Conservation (phyloP, 1,140 invertebrate species). For the Drosophila ambigua region DNA sequence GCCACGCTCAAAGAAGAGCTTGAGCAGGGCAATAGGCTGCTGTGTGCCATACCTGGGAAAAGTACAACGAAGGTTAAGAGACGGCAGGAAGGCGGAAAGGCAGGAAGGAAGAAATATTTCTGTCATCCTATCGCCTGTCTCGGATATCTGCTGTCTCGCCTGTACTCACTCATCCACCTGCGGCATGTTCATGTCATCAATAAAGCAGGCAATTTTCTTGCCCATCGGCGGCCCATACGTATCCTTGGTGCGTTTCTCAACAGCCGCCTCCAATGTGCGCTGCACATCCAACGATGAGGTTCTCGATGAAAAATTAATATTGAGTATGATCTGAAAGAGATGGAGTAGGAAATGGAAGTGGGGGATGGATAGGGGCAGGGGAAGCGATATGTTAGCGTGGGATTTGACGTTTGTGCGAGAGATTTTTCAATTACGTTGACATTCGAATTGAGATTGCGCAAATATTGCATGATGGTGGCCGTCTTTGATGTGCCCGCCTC, state of each 20-base stretch:
- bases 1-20: constrained; percentile 92
- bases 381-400: constrained; percentile 40
- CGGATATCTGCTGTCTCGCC: constrained; percentile 9
- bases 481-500: constrained; percentile 96
- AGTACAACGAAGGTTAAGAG: constrained; percentile 54
- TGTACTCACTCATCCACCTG: constrained; percentile 86
- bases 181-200: constrained; percentile 98
- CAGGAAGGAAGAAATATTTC: neutral
- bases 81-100: neutral
- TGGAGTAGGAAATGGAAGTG: neutral
- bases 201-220: constrained; percentile 93
- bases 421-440: constrained; percentile 87
- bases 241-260: constrained; percentile 95
- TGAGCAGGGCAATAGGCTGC: constrained; percentile 95
- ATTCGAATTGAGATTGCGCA: constrained; percentile 88
- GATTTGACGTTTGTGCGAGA: constrained; percentile 60
- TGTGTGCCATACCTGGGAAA: constrained; percentile 92
- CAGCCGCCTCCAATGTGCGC: constrained; percentile 91
- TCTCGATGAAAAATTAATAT: constrained; percentile 95
- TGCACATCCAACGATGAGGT: constrained; percentile 95
- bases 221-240: constrained; percentile 94
- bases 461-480: constrained; percentile 92
- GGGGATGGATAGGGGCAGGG: neutral
- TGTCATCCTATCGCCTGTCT: constrained; percentile 5
- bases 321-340: constrained; percentile 87